Base-by-base conservation (phyloP, 2,797 vertebrate species). In the Lithobates pipiens region DNA sequence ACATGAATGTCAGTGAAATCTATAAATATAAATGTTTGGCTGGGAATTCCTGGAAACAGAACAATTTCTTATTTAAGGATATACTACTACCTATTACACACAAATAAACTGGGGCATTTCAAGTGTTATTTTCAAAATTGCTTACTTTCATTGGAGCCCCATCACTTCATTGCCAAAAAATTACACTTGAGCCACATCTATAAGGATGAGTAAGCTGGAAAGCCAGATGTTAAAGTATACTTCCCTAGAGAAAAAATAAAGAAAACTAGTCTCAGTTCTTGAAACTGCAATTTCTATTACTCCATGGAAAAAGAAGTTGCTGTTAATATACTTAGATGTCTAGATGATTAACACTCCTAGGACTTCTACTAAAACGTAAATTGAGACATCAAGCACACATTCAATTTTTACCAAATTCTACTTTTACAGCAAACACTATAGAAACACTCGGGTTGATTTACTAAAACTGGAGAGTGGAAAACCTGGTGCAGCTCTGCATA, bases 171-270 rank as follows among this genome's bases (percentile, higher is more conserved):
- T 83, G 76, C 77, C 76, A 83, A 77, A 68, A 68, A 79, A 57
- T 75, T 75, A 39, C 15, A 73, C 46, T 36, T 80, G 63, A 63
- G 69, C 77, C 61, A 29, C 72, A 44, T 50, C 21, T 61, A 84
- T 23, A n/a, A 72, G 76, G 77, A 5, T 21, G 79, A 27, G 21
- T 70, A 88, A 92, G 63, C 39, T 76, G 69, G 44, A 81, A 85
- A 85, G 71, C 77, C 84, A 85, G 84, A 76, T 85, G 84, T 76
- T 61, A 80, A 80, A 76, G 84, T 76, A 10, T 70, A 27, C 44
- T 29, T 80, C 79, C 78, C 78, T 21, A 27, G 68, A 76, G 46
- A 69, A 76, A 76, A 72, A 70, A n/a, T 69, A 34, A 73, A 68
- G 36, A 32, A 84, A 57, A 54, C 65, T 63, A 70, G 75, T n/a